Conservation (phyloP, 1,140 invertebrate species). For the Drosophila chauvacae region DNA sequence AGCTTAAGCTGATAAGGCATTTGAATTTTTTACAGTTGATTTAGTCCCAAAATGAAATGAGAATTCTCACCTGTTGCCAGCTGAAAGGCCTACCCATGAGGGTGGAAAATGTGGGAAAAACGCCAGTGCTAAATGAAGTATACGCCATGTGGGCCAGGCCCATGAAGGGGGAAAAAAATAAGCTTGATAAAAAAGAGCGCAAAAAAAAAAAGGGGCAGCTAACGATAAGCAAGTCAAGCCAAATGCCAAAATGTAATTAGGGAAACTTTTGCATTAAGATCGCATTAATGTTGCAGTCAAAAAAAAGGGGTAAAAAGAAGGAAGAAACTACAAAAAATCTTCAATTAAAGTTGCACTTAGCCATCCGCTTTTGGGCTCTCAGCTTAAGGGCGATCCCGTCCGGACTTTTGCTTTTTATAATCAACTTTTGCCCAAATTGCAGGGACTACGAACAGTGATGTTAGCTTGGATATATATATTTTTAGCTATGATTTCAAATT, state of each 20-base stretch:
- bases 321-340: slow-evolving; percentile 10
- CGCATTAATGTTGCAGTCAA: slow-evolving; percentile 35
- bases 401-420: slow-evolving; percentile 35
- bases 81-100: slow-evolving; percentile 33
- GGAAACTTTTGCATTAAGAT: slow-evolving; percentile 46
- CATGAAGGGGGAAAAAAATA: slow-evolving; percentile 6
- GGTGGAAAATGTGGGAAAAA: slow-evolving; percentile 25
- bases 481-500: not conserved
- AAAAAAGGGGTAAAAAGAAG: not conserved
- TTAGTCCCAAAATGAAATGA: slow-evolving; percentile 59
- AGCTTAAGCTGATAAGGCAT: slow-evolving; percentile 65
- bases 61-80: slow-evolving; percentile 58
- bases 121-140: slow-evolving; percentile 45
- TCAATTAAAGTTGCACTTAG: slow-evolving; percentile 53
- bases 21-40: slow-evolving; percentile 69
- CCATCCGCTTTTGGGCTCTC: slow-evolving; percentile 21
- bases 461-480: too few species aligned
- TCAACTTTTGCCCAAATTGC: slow-evolving; percentile 43
- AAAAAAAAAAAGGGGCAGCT: not conserved
- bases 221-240: slow-evolving; percentile 34
- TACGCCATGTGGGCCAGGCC: slow-evolving; percentile 36
- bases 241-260: slow-evolving; percentile 52
- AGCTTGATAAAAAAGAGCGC: not conserved
- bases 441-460: not conserved
- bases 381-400: slow-evolving; percentile 4